Conservation (phyloP, 2,113 vertebrate genomes). For the Proterorhinus semilunaris region DNA sequence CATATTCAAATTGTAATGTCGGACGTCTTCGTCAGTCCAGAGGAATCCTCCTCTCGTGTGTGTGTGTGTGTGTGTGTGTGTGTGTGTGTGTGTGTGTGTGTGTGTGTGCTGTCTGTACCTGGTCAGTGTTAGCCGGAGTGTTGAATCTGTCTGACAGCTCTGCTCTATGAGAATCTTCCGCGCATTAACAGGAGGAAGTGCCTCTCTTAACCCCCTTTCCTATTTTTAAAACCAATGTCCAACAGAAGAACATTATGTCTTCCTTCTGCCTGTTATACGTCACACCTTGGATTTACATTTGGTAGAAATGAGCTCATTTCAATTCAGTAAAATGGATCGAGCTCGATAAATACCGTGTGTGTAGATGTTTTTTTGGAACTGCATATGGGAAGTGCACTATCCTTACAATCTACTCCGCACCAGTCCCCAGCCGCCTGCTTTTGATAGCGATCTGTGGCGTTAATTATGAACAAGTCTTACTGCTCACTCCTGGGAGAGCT, state of each 20-base stretch:
- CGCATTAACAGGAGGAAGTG: slow-evolving; percentile 47
- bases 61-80: too few relatives aligned
- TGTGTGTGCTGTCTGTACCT: background rate
- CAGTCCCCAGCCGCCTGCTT: background rate
- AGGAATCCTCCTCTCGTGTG: too few relatives aligned
- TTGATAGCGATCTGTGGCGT: background rate
- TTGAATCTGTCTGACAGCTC: slow-evolving; percentile 17
- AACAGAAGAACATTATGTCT: too few relatives aligned
- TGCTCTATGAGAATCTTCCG: slow-evolving; percentile 19
- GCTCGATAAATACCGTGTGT: too few relatives aligned
- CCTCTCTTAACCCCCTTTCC: background rate
- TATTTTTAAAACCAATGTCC: background rate
- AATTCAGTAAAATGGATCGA: too few relatives aligned
- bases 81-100: too few relatives aligned
- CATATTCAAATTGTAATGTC: too few relatives aligned
- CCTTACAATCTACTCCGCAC: background rate
- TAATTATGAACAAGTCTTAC: background rate
- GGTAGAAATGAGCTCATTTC: too few relatives aligned
- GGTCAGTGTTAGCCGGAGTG: slow-evolving; percentile 3
- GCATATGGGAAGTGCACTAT: background rate
- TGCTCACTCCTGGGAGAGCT: background rate
- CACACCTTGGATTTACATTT: too few relatives aligned
- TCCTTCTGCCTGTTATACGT: too few relatives aligned
- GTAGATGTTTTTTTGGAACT: too few relatives aligned
- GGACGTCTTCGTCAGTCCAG: too few relatives aligned